Conservation (phyloP, 2,888 invertebrate genomes). For the Rhagophthalmus giganteus region DNA sequence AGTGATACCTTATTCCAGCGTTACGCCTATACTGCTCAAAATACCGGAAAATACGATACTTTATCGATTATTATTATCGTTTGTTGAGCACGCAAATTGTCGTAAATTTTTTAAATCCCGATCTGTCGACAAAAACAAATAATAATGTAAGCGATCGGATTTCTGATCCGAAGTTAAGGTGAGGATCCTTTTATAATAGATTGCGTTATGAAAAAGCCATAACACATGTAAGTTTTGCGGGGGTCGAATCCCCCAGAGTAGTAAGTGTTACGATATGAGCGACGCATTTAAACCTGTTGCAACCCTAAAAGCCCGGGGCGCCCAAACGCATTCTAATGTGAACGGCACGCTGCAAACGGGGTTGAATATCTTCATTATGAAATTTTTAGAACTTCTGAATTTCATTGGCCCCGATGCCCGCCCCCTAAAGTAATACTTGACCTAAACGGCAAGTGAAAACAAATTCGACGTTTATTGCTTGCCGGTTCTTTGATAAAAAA, state of each 20-base stretch:
- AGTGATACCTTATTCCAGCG: too few species aligned
- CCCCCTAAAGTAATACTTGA: conserved; percentile 1
- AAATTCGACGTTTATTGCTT: conserved; percentile 5
- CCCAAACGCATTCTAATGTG: conserved; percentile 12
- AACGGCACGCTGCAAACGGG: not conserved
- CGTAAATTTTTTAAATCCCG: too few species aligned
- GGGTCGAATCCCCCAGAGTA: conserved; percentile 42
- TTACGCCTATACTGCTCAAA: too few species aligned
- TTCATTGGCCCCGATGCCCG: not conserved
- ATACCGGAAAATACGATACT: too few species aligned
- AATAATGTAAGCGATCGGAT: too few species aligned
- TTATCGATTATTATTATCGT: too few species aligned
- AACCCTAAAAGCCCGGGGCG: conserved; percentile 38
- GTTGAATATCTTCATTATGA: conserved; percentile 13
- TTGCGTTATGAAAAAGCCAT: conserved; percentile 30
- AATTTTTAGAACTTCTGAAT: conserved; percentile 7
- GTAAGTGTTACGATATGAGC: conserved; percentile 50
- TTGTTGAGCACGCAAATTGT: too few species aligned
- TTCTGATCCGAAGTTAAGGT: not conserved
- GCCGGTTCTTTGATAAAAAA: not conserved
- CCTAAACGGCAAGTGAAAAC: conserved; percentile 4
- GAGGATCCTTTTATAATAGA: conserved; percentile 16
- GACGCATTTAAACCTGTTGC: conserved; percentile 54
- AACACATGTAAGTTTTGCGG: conserved; percentile 32
- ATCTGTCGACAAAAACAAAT: too few species aligned